phyloP scores from a whole-genome alignment of 2,113 vertebrate genomes.

The Saimiri boliviensis region DNA sequence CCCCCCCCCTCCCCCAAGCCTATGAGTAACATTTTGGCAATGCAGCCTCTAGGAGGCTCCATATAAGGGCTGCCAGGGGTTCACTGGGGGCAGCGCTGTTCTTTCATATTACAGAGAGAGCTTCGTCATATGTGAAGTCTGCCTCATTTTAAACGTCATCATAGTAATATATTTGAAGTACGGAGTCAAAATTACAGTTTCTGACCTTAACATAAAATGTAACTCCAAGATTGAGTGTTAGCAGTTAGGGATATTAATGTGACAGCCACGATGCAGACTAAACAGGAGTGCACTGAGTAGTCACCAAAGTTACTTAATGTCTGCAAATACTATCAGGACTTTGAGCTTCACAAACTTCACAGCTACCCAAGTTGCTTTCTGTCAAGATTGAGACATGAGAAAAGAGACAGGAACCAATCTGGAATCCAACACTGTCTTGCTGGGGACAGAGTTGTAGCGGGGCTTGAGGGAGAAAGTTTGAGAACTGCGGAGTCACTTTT shows the following conservation, averaged over 20 bases:
- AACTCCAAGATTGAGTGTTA: background rate
- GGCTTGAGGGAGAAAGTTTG: background rate
- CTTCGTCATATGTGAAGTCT: background rate
- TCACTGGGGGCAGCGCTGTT: background rate
- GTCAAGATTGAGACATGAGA: background rate
- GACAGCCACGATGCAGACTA: background rate
- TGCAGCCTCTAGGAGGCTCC: background rate
- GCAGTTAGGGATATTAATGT: background rate
- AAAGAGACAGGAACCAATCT: background rate
- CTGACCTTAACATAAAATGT: background rate
- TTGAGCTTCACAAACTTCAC: background rate
- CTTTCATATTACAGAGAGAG: background rate
- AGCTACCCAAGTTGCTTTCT: background rate
- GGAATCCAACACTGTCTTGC: background rate
- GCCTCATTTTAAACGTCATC: background rate
- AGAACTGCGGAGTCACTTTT: background rate
- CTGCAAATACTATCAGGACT: background rate
- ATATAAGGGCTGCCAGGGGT: background rate
- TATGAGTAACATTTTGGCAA: background rate
- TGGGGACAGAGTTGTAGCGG: background rate
- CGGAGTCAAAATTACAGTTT: background rate
- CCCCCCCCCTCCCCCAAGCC: too few species aligned
- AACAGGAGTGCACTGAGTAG: background rate
- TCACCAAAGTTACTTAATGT: background rate
- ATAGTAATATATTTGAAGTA: background rate